A percentile compares a stretch with the other conserved stretches of the same genome.
Evolutionary conservation across 53 echinoderm and acorn worm genomes (phyloP).

Genomic region (Paelopatides confundens): DNA sequence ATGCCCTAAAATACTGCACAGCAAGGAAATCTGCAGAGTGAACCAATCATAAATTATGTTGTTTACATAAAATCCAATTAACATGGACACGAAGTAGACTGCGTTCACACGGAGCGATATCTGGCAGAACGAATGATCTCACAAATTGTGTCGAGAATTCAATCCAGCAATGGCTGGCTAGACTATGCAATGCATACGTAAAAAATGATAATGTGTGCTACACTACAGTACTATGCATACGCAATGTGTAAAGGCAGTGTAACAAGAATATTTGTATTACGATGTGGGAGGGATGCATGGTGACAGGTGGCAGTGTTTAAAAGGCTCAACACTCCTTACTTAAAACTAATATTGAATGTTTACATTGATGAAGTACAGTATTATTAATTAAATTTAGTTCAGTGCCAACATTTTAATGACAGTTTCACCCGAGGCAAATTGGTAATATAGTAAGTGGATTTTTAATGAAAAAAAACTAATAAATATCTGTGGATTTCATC

Average conservation of each 20-base stretch:
- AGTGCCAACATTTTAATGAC: too few relatives aligned
- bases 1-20: background rate
- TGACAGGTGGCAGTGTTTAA: constrained; percentile 3
- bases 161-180: background rate
- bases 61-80: background rate
- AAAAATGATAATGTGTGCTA: too few relatives aligned
- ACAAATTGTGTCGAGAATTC: background rate
- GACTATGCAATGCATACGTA: too few relatives aligned
- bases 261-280: background rate
- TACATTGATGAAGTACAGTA: background rate
- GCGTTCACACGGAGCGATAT: background rate
- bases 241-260: background rate
- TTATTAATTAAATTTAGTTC: background rate
- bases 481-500: too few relatives aligned
- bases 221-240: too few relatives aligned
- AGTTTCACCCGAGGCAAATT: too few relatives aligned
- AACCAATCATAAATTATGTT: background rate
- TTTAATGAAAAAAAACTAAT: too few relatives aligned
- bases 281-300: background rate
- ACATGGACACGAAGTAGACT: background rate
- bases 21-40: background rate
- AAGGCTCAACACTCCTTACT: background rate
- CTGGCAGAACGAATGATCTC: too few relatives aligned
- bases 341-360: background rate
- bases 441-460: too few relatives aligned